phyloP scores from a whole-genome alignment of 1,140 invertebrate species.

The Monomorium pharaonis region DNA sequence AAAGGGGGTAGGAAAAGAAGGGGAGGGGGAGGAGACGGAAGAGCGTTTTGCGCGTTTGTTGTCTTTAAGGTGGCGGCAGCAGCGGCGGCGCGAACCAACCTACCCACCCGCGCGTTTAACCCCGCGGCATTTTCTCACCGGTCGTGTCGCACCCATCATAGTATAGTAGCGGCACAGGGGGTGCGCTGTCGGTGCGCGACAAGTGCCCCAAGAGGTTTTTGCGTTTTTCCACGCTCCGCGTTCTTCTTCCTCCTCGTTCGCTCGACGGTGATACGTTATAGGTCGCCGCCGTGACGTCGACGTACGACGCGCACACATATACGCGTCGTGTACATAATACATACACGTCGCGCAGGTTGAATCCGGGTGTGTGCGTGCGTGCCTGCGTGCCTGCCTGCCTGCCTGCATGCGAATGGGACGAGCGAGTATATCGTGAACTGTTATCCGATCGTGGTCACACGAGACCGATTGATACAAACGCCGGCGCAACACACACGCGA shows the following conservation, averaged over 20 bases:
- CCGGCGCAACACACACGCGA: background rate
- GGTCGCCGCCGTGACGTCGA: conserved; percentile 16
- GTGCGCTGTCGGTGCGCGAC: conserved; percentile 16
- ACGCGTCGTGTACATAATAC: too few species aligned
- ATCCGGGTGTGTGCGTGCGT: background rate
- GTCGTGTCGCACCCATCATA: background rate
- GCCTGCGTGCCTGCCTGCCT: too few species aligned
- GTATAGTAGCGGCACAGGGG: too few species aligned
- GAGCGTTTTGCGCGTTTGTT: conserved; percentile 26
- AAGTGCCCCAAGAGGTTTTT: conserved; percentile 44
- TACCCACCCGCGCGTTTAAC: conserved; percentile 17
- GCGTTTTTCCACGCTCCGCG: background rate
- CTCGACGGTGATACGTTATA: background rate
- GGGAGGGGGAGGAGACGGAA: background rate
- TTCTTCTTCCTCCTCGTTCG: background rate
- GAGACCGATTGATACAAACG: background rate
- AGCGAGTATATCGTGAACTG: background rate
- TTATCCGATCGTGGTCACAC: background rate
- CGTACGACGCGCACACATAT: background rate
- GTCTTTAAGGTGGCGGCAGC: background rate
- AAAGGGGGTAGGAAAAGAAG: background rate
- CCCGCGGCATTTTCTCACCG: conserved; percentile 11
- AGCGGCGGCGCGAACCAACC: background rate
- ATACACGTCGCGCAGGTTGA: background rate
- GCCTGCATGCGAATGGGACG: background rate